Evolutionary conservation across 2,888 invertebrate genomes (phyloP), one percentile per base, ranked within the genome.

Genomic region (Willowsia nigromaculata): DNA sequence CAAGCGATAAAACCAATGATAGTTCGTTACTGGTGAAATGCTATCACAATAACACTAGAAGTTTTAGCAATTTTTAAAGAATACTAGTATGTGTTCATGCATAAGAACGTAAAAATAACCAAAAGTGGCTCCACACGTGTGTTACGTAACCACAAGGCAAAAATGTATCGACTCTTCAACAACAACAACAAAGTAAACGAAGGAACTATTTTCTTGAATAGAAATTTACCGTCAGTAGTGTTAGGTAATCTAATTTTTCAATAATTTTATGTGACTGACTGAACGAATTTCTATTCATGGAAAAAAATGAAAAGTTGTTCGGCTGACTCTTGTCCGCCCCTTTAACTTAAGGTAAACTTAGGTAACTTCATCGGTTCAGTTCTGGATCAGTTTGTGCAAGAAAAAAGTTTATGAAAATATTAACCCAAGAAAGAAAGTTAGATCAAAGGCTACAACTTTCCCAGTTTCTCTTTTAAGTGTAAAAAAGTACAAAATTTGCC

Each of bases 371-470:
- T 18, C n/a, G 11, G 56, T 56, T 22, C 25, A 56, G 22, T n/a
- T 65, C 30, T 30, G 18, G 53, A 18, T 53, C 3, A 53, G n/a
- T 62, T 62, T 9, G 25, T 13, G 59, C 59, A 62, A 1, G 68
- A 37, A 71, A 71, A 59, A 84, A 84, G 53, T 84, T 71, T 56
- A 56, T 50, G 68, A 84, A 84, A 84, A 84, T 84, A 84, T 84
- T 84, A 84, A 71, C 68, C 22, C 40, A 25, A 11, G 37, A 82
- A 13, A 56, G 84, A 71, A 71, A 84, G 82, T 65, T 65, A 65
- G 47, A 47, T 47, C 43, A 65, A 71, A 71, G 40, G 22, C 68
- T 71, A 22, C 68, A 71, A 37, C 68, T 71, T 71, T 71, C 13
- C 25, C 15, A 56, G 56, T 65, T 33, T 65, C n/a, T 30, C 30